phyloP scores from a whole-genome alignment of 2,888 invertebrate species.

The Alviniconcha strummeri region DNA sequence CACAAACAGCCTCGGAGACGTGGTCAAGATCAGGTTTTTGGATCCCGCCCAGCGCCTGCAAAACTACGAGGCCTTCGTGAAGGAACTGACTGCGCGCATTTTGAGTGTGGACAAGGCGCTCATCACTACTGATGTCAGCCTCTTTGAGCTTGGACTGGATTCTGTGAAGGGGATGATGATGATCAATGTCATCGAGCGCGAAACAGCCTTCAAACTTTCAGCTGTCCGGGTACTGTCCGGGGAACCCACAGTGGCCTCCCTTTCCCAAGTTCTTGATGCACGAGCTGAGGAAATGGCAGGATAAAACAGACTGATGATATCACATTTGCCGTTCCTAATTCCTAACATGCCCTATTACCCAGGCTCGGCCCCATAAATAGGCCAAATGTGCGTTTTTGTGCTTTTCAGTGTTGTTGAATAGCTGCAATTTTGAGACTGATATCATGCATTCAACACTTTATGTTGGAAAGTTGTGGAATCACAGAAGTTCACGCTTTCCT shows the following conservation, averaged over 20 bases:
- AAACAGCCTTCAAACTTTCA: conserved; percentile 33
- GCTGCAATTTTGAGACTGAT: no score
- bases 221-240: conserved; percentile 31
- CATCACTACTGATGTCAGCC: conserved; percentile 33
- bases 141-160: conserved; percentile 48
- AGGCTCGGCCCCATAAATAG: no score
- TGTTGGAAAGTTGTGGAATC: no score
- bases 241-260: conserved; percentile 24
- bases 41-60: conserved; percentile 6
- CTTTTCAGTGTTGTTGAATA: no score
- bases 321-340: no score
- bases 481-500: no score
- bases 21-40: background rate
- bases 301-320: no score
- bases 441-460: no score
- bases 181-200: conserved; percentile 38
- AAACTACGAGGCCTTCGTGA: conserved; percentile 36
- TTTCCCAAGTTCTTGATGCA: no score
- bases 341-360: no score
- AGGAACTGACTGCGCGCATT: conserved; percentile 33
- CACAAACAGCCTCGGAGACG: background rate
- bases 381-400: no score
- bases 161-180: conserved; percentile 52
- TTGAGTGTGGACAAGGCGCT: conserved; percentile 39
- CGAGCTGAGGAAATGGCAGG: no score